Evolutionary conservation across 2,888 invertebrate species (phyloP).

Genomic region (Drosophila anomalata): DNA sequence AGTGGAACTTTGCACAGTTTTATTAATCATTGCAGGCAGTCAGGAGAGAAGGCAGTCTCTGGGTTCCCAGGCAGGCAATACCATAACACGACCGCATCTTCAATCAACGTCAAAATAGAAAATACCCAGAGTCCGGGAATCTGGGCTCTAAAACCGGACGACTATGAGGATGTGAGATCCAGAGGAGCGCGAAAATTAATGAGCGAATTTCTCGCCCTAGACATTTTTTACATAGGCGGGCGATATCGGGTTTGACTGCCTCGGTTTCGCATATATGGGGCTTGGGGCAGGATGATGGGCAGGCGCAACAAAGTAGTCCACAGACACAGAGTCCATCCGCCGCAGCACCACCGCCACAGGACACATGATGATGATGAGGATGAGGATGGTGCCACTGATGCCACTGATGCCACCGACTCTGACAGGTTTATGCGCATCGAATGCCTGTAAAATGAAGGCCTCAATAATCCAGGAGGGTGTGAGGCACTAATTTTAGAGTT

Average conservation of each 20-base stretch:
- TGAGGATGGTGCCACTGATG: slow-evolving; percentile 12
- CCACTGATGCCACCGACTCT: slow-evolving; percentile 35
- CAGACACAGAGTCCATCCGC: background rate
- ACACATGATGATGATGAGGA: slow-evolving; percentile 36
- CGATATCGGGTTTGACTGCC: slow-evolving; percentile 40
- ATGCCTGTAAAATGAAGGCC: background rate
- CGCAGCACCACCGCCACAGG: slow-evolving; percentile 14
- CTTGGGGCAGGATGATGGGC: slow-evolving; percentile 46
- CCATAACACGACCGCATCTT: slow-evolving; percentile 73
- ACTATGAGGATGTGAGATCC: slow-evolving; percentile 5
- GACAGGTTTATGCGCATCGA: slow-evolving; percentile 46
- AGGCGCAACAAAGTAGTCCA: slow-evolving; percentile 57
- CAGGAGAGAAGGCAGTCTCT: slow-evolving; percentile 3
- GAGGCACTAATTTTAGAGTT: slow-evolving; percentile 9
- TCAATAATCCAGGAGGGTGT: background rate
- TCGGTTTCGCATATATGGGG: slow-evolving; percentile 26
- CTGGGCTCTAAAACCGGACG: slow-evolving; percentile 25
- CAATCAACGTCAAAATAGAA: slow-evolving; percentile 68
- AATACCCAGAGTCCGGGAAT: slow-evolving; percentile 12
- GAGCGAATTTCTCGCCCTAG: slow-evolving; percentile 67
- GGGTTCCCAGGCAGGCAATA: slow-evolving; percentile 60
- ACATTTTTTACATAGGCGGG: slow-evolving; percentile 48
- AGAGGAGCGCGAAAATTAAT: slow-evolving; percentile 67
- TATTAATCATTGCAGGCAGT: slow-evolving; percentile 58
- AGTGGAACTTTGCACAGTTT: slow-evolving; percentile 43